Base-by-base conservation (phyloP, 2,888 invertebrate genomes). In the Lacanobia wlatinum region DNA sequence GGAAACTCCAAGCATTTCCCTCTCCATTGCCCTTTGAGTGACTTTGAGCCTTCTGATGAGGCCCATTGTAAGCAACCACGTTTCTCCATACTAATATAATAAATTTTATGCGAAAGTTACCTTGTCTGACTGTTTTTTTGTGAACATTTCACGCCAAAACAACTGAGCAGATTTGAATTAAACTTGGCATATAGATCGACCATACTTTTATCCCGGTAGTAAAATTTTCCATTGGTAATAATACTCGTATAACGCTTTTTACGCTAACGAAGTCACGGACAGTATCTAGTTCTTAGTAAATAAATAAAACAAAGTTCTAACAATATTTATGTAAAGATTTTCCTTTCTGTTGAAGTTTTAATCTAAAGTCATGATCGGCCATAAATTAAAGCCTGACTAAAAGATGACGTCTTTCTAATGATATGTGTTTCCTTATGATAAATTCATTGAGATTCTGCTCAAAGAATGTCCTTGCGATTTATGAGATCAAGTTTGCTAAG, bases 361-460 rank as follows among this genome's bases (percentile, higher is more conserved):
- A 78, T 78, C 50, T 40, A 7, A 46, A 63, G 40, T 53, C 63
- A 55, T 38, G 62, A 64, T 76, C 53, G 10, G 23, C 5, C 16
- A 76, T 76, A 60, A 78, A 63, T 53, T 53, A 63, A 12, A n/a
- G 12, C 12, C 48, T 23, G 2, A 12, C 40, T 55, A n/a, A 46
- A 72, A 61, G 60, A 77, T 77, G 73, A 79, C 73, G 79, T 73
- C 61, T 66, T 52, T 65, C 52, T 46, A 52, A 67, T 50, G n/a
- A 40, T 62, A 76, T 62, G 60, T 48, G 58, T 78, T 71, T 76
- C 62, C 72, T 78, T 63, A 63, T 63, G 34, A 59, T 71, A 46
- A 48, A 21, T 56, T 52, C 61, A 71, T 75, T 78, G 56, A 61
- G 58, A 75, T 78, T 52, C 71, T 62, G 16, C 28, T 21, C 28